Conservation (phyloP, 2,888 invertebrate species). For the Chydorus sphaericus region DNA sequence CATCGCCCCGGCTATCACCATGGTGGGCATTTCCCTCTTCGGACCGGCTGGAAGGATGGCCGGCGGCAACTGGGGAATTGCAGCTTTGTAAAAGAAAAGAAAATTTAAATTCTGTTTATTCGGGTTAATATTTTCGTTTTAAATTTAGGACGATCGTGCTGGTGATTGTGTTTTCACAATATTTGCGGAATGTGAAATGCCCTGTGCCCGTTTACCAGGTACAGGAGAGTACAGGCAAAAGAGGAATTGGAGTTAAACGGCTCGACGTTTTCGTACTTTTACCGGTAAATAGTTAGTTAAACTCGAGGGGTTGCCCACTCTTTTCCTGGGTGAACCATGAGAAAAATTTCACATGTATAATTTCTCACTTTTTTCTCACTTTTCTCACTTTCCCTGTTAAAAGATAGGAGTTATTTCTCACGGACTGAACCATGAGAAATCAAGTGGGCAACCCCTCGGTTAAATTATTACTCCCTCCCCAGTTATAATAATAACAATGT, state of each 20-base stretch:
- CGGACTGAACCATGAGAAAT: no score
- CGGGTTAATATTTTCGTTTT: background rate
- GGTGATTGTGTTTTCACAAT: slow-evolving; percentile 64
- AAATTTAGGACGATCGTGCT: slow-evolving; percentile 50
- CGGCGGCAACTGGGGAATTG: slow-evolving; percentile 65
- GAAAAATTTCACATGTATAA: no score
- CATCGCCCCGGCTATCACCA: slow-evolving; percentile 65
- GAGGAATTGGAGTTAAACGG: slow-evolving; percentile 41
- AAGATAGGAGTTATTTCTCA: no score
- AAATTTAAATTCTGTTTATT: background rate
- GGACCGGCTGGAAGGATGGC: slow-evolving; percentile 67
- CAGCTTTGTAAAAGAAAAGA: background rate
- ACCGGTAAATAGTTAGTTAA: no score
- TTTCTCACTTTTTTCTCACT: no score
- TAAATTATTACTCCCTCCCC: no score
- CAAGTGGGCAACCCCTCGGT: no score
- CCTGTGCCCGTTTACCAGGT: slow-evolving; percentile 39
- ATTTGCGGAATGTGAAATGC: slow-evolving; percentile 47
- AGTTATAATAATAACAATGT: no score
- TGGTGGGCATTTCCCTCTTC: slow-evolving; percentile 69
- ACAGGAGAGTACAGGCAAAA: slow-evolving; percentile 29
- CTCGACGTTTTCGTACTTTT: slow-evolving; percentile 64
- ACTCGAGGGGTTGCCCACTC: no score
- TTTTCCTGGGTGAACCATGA: no score
- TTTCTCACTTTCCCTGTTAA: no score